Evolutionary conservation across 1,140 invertebrate genomes (phyloP).

Genomic region (Centruroides vittatus): DNA sequence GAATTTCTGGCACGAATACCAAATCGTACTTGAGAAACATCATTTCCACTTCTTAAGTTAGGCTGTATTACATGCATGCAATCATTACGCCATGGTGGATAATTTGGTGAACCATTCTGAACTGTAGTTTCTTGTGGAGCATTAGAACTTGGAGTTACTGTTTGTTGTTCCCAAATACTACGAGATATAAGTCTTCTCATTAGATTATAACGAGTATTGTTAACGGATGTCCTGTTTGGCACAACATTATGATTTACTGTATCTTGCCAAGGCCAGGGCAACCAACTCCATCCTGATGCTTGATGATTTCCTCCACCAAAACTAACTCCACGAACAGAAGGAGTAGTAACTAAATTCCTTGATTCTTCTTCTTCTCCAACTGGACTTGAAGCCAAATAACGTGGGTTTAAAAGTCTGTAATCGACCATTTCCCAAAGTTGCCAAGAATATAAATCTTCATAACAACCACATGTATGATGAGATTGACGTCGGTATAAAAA

Average conservation of each 20-base stretch:
- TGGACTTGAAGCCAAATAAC: too few relatives aligned
- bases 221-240: background rate
- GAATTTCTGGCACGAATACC: conserved; percentile 11
- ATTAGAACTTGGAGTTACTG: background rate
- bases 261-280: conserved; percentile 13
- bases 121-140: background rate
- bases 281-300: conserved; percentile 13
- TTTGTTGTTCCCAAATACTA: conserved; percentile 3
- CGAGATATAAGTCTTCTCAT: conserved; percentile 12
- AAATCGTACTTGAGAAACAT: conserved; percentile 1
- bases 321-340: background rate
- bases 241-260: background rate
- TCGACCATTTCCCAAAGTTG: conserved; percentile 31
- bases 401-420: background rate
- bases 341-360: conserved; percentile 19
- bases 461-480: conserved; percentile 43
- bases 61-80: conserved; percentile 13
- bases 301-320: conserved; percentile 1
- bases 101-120: background rate
- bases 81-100: conserved; percentile 12
- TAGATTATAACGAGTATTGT: background rate
- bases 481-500: conserved; percentile 39
- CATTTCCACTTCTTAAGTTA: background rate
- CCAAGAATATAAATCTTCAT: conserved; percentile 40
- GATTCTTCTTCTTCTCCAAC: too few relatives aligned